A percentile compares a stretch with the other conserved stretches of the same genome.
These are phyloP conservation scores for Trogon melanurus DNA, from an alignment of 2,113 vertebrate genomes.

Conservation along the genomic window DNA sequence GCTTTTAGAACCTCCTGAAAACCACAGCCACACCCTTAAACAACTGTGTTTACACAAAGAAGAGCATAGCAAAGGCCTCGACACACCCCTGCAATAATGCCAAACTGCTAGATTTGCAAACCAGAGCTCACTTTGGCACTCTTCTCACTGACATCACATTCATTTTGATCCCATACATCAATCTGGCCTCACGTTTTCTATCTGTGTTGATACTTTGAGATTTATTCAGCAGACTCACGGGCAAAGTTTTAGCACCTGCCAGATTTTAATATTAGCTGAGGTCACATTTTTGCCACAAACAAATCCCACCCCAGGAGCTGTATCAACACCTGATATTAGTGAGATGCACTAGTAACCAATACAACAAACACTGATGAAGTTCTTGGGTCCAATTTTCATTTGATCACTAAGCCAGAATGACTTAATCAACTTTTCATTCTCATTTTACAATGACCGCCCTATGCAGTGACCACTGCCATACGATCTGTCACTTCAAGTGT, in stretches of 20 bases:
- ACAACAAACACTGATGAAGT: background rate
- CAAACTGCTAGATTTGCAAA: background rate
- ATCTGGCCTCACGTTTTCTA: background rate
- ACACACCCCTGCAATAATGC: background rate
- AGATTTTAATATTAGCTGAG: background rate
- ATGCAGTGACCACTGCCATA: background rate
- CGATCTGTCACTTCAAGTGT: background rate
- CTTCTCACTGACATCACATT: background rate
- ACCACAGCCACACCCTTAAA: background rate
- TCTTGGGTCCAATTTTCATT: background rate
- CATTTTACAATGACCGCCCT: background rate
- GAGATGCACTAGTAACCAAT: background rate
- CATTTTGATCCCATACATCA: background rate
- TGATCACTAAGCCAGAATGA: background rate
- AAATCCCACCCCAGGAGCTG: background rate
- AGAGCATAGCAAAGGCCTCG: background rate
- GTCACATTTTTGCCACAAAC: background rate
- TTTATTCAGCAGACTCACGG: background rate
- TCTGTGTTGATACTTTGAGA: background rate
- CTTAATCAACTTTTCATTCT: background rate
- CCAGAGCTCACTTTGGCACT: background rate
- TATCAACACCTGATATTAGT: background rate
- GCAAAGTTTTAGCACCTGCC: background rate
- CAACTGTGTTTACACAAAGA: background rate
- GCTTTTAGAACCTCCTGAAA: background rate